Evolutionary conservation across 2,888 invertebrate genomes (phyloP).

Genomic region (Micoletzkya japonica): DNA sequence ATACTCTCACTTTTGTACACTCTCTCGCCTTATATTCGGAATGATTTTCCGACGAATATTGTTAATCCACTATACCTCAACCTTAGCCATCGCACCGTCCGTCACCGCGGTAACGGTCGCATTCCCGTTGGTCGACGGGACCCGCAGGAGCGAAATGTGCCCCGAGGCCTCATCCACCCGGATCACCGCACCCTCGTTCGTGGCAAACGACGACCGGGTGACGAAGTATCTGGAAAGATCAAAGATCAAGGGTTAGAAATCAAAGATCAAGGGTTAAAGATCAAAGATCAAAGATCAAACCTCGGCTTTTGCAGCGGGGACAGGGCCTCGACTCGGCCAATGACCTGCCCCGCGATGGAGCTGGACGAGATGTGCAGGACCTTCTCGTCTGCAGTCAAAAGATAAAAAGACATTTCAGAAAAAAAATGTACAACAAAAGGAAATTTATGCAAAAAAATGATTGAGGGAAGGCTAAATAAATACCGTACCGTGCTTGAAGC

Average conservation of each 20-base stretch:
- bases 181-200: background rate
- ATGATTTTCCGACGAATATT: no score
- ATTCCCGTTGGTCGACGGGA: background rate
- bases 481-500: conserved; percentile 7
- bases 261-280: background rate
- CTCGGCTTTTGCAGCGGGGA: background rate
- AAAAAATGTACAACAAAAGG: background rate
- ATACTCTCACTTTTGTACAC: no score
- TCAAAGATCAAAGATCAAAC: background rate
- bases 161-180: conserved; percentile 12
- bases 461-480: background rate
- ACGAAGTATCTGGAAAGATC: conserved; percentile 9
- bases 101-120: conserved; percentile 25
- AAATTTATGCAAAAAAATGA: background rate
- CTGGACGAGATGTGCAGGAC: background rate
- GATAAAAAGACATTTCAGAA: background rate
- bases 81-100: conserved; percentile 3
- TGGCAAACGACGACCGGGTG: conserved; percentile 11
- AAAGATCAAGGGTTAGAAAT: background rate
- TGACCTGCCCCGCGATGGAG: conserved; percentile 1
- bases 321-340: conserved; percentile 6
- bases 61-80: background rate
- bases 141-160: background rate
- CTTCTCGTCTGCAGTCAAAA: background rate
- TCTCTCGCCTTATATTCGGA: no score